Base-by-base conservation (phyloP, 2,113 vertebrate genomes). In the Patagioenas fasciata region DNA sequence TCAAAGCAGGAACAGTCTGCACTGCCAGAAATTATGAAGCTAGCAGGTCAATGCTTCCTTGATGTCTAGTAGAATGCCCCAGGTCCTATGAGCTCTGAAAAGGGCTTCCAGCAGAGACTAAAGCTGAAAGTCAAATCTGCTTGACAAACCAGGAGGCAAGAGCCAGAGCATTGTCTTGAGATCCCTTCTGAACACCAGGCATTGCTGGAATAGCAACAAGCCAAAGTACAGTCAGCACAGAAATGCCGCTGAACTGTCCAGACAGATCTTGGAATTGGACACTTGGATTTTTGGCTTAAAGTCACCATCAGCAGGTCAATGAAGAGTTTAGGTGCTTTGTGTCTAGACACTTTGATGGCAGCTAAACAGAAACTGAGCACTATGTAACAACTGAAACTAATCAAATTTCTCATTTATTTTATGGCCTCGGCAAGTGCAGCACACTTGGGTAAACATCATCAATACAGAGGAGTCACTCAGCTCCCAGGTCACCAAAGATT, bases 361-460 rank as follows among this genome's bases (percentile, higher is more conserved):
- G 61, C 47, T 79, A 62, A 69, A 82, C 19, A 94, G 61, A 95
- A 91, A 72, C 44, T 1, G 13, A 89, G 58, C 12, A 11, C 40
- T 32, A 71, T 80, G 64, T 31, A 82, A 82, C 50, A 82, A 94
- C 57, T 16, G 47, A 92, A 91, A 90, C 58, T 31, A 94, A 95
- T 94, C 70, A 85, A 34, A 91, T 95, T 96, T 91, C 88, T 95
- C 82, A 80, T 94, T 93, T 93, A 66, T 88, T 95, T 93, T 93
- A 92, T 82, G 79, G 87, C 47, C 74, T 51, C 66, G 62, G 58
- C 1, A 11, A 81, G 67, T 80, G 81, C 89, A 58, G 66, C 3
- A 9, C 12, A 34, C 65, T 75, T 92, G 89, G 74, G 62, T 94
- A 96, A 96, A 95, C 81, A 88, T 60, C 85, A 77, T 85, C 90